These are phyloP conservation scores for Drosophila ambigua DNA, from an alignment of 1,140 invertebrate species.

Conservation along the genomic window DNA sequence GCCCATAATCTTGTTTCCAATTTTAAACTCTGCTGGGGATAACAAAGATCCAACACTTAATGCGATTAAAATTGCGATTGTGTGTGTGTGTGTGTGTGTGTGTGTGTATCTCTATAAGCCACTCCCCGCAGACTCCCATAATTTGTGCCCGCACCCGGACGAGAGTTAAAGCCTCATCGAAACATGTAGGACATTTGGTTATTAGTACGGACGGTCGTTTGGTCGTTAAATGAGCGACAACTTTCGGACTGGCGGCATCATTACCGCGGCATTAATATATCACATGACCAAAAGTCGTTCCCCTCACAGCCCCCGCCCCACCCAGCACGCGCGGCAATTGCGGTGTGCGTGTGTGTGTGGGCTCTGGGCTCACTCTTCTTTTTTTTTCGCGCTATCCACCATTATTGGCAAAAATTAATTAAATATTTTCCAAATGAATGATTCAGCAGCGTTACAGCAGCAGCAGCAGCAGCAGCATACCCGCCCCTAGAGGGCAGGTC, in stretches of 20 bases:
- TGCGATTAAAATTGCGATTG: too few relatives aligned
- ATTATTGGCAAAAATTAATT: constrained; percentile 84
- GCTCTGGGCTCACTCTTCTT: constrained; percentile 3
- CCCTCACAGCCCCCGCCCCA: constrained; percentile 5
- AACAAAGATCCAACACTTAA: too few relatives aligned
- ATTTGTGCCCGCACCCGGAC: not conserved
- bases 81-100: too few relatives aligned
- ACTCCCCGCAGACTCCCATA: constrained; percentile 2
- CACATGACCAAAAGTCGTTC: constrained; percentile 66
- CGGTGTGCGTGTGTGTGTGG: constrained; percentile 42
- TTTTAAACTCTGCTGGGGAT: too few relatives aligned
- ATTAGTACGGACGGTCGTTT: constrained; percentile 32
- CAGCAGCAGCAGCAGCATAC: not conserved
- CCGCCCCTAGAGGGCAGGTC: constrained; percentile 19
- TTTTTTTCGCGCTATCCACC: constrained; percentile 59
- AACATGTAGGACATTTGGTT: constrained; percentile 22
- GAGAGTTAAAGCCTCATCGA: constrained; percentile 31
- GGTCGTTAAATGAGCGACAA: constrained; percentile 72
- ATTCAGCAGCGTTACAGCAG: constrained; percentile 66
- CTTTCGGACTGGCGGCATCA: constrained; percentile 55
- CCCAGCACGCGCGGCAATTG: constrained; percentile 45
- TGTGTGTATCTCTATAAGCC: constrained; percentile 2
- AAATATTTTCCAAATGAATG: constrained; percentile 83
- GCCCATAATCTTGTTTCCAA: too few relatives aligned
- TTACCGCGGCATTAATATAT: constrained; percentile 77